These are phyloP conservation scores for Cephalopholis sonnerati DNA, from an alignment of 2,113 vertebrate species.

Conservation along the genomic window DNA sequence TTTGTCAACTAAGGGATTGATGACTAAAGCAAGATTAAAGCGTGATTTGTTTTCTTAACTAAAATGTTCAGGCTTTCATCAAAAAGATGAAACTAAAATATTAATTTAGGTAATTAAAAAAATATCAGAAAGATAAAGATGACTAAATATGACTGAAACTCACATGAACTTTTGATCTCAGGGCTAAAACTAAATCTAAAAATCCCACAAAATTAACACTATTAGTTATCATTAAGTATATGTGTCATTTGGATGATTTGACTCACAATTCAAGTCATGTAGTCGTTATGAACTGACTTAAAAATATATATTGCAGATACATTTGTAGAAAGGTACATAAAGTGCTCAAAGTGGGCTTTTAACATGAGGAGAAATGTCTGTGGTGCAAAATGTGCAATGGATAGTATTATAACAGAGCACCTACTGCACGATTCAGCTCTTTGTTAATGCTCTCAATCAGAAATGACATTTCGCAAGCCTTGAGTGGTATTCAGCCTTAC, in stretches of 20 bases:
- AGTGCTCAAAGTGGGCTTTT: neutral
- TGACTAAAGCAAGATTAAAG: neutral
- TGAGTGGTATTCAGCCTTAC: slow-evolving; percentile 16
- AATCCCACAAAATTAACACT: neutral
- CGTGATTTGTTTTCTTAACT: neutral
- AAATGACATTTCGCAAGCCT: neutral
- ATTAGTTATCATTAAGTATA: neutral
- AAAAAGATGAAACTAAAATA: neutral
- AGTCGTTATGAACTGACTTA: neutral
- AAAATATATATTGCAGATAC: neutral
- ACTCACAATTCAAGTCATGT: neutral
- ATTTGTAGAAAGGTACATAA: neutral
- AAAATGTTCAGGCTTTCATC: neutral
- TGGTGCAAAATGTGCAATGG: neutral
- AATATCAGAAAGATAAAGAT: neutral
- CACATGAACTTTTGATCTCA: neutral
- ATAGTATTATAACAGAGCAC: neutral
- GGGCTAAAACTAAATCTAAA: neutral
- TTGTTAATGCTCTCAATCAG: neutral
- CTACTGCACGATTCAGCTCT: neutral
- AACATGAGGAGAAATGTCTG: too few species aligned
- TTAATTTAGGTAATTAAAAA: neutral
- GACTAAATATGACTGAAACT: neutral
- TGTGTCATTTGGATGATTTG: neutral
- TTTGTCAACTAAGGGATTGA: neutral